Conservation (phyloP, 2,113 vertebrate species). For the Gymnobelideus leadbeateri region DNA sequence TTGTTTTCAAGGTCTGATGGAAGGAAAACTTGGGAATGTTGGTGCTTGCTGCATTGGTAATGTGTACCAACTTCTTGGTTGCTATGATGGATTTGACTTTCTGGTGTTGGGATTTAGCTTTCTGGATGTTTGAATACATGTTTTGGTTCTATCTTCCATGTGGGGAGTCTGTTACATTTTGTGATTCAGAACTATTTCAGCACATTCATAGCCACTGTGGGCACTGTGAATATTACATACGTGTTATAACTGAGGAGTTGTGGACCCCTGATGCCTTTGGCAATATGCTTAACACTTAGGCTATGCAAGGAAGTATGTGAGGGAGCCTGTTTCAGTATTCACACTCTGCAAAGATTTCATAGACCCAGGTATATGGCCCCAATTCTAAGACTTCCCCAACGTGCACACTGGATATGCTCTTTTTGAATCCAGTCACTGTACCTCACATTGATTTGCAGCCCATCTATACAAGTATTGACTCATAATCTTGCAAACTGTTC, state of each 20-base stretch:
- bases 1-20: too few relatives aligned
- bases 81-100: too few relatives aligned
- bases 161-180: too few relatives aligned
- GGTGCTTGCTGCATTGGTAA: too few relatives aligned
- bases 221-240: too few relatives aligned
- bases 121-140: too few relatives aligned
- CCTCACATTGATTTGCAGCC: background rate
- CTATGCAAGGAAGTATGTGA: background rate
- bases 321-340: background rate
- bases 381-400: background rate
- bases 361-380: background rate
- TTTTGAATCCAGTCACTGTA: background rate
- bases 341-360: background rate
- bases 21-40: too few relatives aligned
- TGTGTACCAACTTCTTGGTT: too few relatives aligned
- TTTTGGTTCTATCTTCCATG: too few relatives aligned
- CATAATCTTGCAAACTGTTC: background rate
- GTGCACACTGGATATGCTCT: background rate
- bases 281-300: background rate
- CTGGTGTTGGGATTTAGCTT: too few relatives aligned
- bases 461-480: background rate
- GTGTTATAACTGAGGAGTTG: background rate
- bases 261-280: background rate
- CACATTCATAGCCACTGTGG: too few relatives aligned
- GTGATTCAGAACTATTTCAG: too few relatives aligned